Evolutionary conservation across 2,797 vertebrate species (phyloP).

Genomic region (Rhinophrynus dorsalis): DNA sequence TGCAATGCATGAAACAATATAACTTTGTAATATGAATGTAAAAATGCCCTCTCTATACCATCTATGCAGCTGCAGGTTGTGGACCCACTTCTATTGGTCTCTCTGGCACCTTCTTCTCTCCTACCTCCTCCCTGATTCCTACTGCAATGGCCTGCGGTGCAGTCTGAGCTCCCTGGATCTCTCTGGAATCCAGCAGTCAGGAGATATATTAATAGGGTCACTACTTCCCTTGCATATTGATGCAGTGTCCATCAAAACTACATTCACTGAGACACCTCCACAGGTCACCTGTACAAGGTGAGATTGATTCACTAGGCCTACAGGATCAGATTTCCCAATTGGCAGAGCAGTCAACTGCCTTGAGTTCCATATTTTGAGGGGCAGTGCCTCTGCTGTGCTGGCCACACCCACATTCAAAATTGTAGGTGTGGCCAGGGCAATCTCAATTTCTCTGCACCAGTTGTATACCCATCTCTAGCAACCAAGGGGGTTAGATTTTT

Average conservation of each 20-base stretch:
- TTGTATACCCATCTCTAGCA: neutral
- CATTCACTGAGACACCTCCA: neutral
- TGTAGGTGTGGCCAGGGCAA: no score
- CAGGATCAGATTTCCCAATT: no score
- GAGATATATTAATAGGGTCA: constrained; percentile 19
- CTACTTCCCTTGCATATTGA: constrained; percentile 16
- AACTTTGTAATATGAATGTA: no score
- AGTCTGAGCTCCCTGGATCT: neutral
- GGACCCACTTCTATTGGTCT: constrained; percentile 1
- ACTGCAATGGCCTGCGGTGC: neutral
- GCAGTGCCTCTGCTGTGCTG: no score
- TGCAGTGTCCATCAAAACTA: neutral
- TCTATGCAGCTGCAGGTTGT: neutral
- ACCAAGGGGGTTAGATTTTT: neutral
- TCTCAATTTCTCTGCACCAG: no score
- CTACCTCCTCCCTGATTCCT: neutral
- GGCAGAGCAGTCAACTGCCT: no score
- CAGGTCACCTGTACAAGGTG: constrained; percentile 3
- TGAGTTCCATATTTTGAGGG: no score
- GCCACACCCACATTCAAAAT: no score
- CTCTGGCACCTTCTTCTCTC: neutral
- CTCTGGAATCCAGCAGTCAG: neutral
- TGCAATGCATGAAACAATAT: no score
- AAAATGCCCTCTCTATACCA: no score
- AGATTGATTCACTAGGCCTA: neutral